Percentiles rank a stretch among this genome's conserved stretches.
These are phyloP conservation scores for Mastomys natalensis DNA, from an alignment of 2,113 vertebrate genomes.

Conservation along the genomic window DNA sequence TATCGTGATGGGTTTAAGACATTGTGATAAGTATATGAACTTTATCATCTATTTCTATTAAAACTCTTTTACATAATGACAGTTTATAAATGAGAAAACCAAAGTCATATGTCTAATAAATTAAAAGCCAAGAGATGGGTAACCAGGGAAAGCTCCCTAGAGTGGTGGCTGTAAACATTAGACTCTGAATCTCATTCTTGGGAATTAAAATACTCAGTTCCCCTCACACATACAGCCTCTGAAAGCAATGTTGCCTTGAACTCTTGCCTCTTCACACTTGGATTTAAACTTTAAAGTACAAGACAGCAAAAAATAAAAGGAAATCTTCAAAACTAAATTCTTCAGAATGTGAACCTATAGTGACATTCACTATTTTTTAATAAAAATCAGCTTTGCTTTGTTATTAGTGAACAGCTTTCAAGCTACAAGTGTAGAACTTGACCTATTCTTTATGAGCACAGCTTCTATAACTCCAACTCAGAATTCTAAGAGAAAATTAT, in stretches of 20 bases:
- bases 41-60: neutral
- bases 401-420: slow-evolving; percentile 73
- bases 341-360: slow-evolving; percentile 51
- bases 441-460: slow-evolving; percentile 68
- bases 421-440: slow-evolving; percentile 65
- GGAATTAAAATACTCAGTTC: slow-evolving; percentile 7
- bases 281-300: slow-evolving; percentile 57
- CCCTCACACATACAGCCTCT: slow-evolving; percentile 18
- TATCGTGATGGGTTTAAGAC: neutral
- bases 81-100: slow-evolving; percentile 35
- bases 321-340: slow-evolving; percentile 61
- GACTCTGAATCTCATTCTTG: neutral
- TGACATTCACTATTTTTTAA: slow-evolving; percentile 48
- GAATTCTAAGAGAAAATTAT: slow-evolving; percentile 77
- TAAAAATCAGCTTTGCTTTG: slow-evolving; percentile 65
- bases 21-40: neutral
- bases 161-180: neutral
- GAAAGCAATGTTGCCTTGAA: slow-evolving; percentile 63
- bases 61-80: neutral
- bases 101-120: neutral
- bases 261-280: slow-evolving; percentile 46
- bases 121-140: neutral
- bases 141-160: neutral
- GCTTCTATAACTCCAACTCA: slow-evolving; percentile 70
- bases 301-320: slow-evolving; percentile 61